Evolutionary conservation across 30 jellyfish, hydroid and myxozoan species (phyloP).

Genomic region (Sanderia malayensis): DNA sequence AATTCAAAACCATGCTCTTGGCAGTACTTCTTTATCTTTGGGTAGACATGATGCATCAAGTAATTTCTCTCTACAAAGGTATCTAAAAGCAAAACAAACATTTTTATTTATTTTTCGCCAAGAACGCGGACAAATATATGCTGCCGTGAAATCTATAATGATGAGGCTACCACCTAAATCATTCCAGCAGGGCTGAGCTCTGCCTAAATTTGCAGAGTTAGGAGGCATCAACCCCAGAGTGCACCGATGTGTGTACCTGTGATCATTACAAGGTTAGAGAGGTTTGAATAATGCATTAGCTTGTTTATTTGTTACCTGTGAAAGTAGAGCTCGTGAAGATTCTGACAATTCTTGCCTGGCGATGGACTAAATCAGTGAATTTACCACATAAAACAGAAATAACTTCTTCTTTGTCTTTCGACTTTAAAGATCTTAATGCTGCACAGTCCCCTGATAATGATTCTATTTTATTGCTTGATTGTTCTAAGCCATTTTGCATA

Average conservation of each 20-base stretch:
- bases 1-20: conserved; percentile 66
- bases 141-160: no score
- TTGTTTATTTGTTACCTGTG: conserved; percentile 53
- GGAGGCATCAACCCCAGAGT: no score
- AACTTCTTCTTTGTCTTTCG: conserved; percentile 7
- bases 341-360: conserved; percentile 59
- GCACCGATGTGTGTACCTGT: no score
- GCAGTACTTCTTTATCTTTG: conserved; percentile 53
- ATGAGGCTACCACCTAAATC: no score
- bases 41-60: conserved; percentile 64
- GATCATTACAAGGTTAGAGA: neutral
- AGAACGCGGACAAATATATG: no score
- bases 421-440: neutral
- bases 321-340: conserved; percentile 72
- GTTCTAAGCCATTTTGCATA: neutral
- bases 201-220: no score
- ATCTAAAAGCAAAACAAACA: no score
- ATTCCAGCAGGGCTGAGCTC: no score
- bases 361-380: conserved; percentile 11
- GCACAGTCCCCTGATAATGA: neutral
- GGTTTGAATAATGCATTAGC: neutral
- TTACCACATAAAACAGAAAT: conserved; percentile 41
- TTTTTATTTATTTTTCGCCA: no score
- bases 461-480: neutral
- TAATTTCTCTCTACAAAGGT: conserved; percentile 60